A percentile compares a stretch with the other conserved stretches of the same genome.
These are phyloP conservation scores for Helicoverpa armigera DNA, from an alignment of 1,140 invertebrate genomes.

Conservation along the genomic window DNA sequence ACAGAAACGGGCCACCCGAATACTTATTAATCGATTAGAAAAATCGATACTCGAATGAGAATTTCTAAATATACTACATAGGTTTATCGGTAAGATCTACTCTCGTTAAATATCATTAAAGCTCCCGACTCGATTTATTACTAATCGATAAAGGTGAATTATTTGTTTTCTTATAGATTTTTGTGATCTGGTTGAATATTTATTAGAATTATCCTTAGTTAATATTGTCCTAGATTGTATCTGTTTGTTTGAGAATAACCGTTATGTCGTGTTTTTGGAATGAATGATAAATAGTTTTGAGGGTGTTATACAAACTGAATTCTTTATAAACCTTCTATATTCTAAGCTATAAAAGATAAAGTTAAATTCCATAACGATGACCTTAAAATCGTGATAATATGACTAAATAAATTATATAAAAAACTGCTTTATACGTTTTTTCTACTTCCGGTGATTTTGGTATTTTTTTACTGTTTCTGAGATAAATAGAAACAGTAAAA, in stretches of 20 bases:
- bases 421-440: too few relatives aligned
- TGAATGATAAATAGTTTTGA: background rate
- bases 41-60: constrained; percentile 69
- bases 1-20: constrained; percentile 62
- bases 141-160: constrained; percentile 74
- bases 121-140: constrained; percentile 72
- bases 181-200: constrained; percentile 41
- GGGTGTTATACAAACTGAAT: too few relatives aligned
- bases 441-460: too few relatives aligned
- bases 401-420: too few relatives aligned
- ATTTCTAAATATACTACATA: constrained; percentile 64
- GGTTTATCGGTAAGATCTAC: constrained; percentile 67
- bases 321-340: too few relatives aligned
- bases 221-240: constrained; percentile 36
- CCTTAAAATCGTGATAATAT: too few relatives aligned
- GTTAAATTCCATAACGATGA: too few relatives aligned
- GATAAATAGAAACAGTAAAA: too few relatives aligned
- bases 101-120: constrained; percentile 74
- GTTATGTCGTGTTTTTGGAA: background rate
- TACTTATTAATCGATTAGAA: constrained; percentile 69
- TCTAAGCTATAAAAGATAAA: too few relatives aligned
- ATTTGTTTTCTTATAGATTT: constrained; percentile 62
- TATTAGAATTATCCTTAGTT: constrained; percentile 47
- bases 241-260: background rate
- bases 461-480: too few relatives aligned